Evolutionary conservation across 1,140 invertebrate species (phyloP), one percentile per base, ranked within the genome.

Genomic region (Drosophila lacertosa): DNA sequence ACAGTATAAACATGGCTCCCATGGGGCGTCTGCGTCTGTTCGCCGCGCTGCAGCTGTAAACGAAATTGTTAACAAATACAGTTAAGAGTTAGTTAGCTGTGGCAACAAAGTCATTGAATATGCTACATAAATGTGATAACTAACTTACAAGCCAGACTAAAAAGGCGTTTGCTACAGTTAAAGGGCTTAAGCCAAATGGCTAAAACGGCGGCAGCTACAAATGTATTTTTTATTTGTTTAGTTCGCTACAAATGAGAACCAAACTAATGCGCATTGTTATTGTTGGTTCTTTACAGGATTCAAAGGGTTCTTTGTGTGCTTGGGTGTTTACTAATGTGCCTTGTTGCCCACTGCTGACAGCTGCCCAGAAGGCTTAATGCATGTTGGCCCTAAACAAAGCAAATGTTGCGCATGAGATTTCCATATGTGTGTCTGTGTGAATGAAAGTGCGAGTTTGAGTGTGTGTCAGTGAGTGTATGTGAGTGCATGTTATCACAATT

Each of bases 371-470:
- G 68, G 62, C 68, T 47, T 45, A 60, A 64, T 82, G 72, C 63
- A 50, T 62, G 54, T 67, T 65, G 54, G 57, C 39, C 67, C 47
- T 54, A 86, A 63, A 82, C 78, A 86, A 83, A 62, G 80, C 76
- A 65, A 79, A 76, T 75, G 54, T 65, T 77, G 39, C 58, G 54
- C 58, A 69, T 75, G 55, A 63, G 48, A 50, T 78, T 51, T 62
- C 29, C 45, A 5, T 60, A 0, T 18, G 10, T 37, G 22, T 60
- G 22, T 22, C 7, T 35, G 16, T 26, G 10, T 4, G 9, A 16
- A 13, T 26, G 32, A 13, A 9, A 24, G 0, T 13, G 39, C n/a
- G 16, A 11, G 16, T 20, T 5, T 33, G 24, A 48, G 18, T 32
- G 37, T 51, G n/a, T 9, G 22, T 24, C 4, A 2, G 20, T 2